Percentiles rank a stretch among this genome's conserved stretches.
Conservation (phyloP, 1,140 invertebrate genomes). For the Neotoxoptera formosana region DNA sequence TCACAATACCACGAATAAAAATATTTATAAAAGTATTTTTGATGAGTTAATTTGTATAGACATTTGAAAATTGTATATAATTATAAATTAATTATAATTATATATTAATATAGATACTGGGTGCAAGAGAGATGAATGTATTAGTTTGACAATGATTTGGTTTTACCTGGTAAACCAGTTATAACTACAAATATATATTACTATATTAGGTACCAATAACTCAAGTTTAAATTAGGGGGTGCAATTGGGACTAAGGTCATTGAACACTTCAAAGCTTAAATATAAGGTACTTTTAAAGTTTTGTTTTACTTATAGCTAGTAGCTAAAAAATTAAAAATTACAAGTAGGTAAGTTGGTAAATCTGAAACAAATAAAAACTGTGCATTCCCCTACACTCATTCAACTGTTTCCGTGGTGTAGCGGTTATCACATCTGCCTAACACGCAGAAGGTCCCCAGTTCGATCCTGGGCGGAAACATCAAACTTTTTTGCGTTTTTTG, state of each 20-base stretch:
- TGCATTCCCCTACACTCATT: fast-evolving
- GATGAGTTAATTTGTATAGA: background rate
- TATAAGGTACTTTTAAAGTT: background rate
- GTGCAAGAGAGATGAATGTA: no score
- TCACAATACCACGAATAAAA: background rate
- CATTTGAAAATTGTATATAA: background rate
- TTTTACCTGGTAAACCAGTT: no score
- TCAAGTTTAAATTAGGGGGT: background rate
- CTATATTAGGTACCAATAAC: background rate
- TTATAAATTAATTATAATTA: no score
- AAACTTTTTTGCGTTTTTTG: slow-evolving; percentile 25
- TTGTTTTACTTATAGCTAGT: background rate
- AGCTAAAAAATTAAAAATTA: background rate
- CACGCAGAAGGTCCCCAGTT: slow-evolving; percentile 64
- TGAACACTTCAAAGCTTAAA: background rate
- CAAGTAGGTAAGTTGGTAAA: background rate
- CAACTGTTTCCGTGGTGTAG: slow-evolving; percentile 63
- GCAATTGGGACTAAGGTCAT: background rate
- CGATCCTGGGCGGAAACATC: slow-evolving; percentile 63
- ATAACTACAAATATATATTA: no score
- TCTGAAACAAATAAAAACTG: background rate
- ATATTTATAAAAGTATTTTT: background rate
- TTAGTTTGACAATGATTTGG: no score
- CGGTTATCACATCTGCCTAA: slow-evolving; percentile 64
- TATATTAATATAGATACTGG: no score